Conservation (phyloP, 2,888 invertebrate genomes). For the Glaucopsyche alexis region DNA sequence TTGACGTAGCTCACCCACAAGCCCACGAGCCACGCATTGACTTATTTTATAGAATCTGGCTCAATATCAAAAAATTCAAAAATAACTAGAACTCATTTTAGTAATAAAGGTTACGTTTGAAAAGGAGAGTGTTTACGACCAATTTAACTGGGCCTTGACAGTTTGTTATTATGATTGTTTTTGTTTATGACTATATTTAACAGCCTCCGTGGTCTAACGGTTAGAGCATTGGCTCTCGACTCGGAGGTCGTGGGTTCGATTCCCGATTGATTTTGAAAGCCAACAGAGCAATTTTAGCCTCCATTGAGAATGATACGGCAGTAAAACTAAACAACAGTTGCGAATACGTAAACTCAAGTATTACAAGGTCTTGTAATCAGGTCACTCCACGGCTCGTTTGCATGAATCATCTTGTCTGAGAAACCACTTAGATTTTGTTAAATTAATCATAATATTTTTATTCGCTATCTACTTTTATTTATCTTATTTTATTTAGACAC, state of each 20-base stretch:
- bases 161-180: background rate
- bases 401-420: conserved; percentile 7
- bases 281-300: background rate
- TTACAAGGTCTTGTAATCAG: conserved; percentile 26
- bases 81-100: conserved; percentile 21
- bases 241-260: too few relatives aligned
- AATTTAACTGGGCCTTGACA: background rate
- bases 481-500: background rate
- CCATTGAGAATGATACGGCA: background rate
- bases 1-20: background rate
- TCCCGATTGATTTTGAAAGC: too few relatives aligned
- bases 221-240: too few relatives aligned
- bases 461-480: background rate
- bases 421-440: conserved; percentile 7
- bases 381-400: background rate
- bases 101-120: conserved; percentile 19
- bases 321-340: background rate
- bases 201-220: too few relatives aligned
- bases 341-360: conserved; percentile 22
- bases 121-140: background rate
- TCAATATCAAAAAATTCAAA: conserved; percentile 5
- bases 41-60: conserved; percentile 11
- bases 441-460: conserved; percentile 5
- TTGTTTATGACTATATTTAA: too few relatives aligned
- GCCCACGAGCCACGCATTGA: background rate